These are phyloP conservation scores for Rhinella marina DNA, from an alignment of 2,797 vertebrate genomes.

Conservation along the genomic window DNA sequence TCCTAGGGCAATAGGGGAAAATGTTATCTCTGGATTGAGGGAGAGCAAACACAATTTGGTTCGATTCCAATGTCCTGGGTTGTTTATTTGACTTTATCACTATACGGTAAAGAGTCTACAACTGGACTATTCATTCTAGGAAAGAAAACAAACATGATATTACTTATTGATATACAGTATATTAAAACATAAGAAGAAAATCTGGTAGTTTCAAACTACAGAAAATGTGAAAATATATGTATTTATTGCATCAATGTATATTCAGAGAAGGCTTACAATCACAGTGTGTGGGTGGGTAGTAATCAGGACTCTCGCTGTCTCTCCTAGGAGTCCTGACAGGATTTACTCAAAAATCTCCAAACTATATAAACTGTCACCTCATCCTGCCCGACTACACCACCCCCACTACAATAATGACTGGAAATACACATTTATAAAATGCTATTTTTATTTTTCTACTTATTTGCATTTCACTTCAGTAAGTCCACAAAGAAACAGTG, in stretches of 20 bases:
- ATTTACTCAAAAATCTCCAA: too few relatives aligned
- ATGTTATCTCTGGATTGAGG: background rate
- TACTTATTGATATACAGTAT: background rate
- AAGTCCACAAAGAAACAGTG: too few relatives aligned
- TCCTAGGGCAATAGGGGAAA: conserved; percentile 23
- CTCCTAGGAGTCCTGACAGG: too few relatives aligned
- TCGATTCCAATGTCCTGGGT: background rate
- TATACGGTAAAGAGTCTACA: background rate
- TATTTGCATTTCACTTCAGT: too few relatives aligned
- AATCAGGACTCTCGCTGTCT: too few relatives aligned
- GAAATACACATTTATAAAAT: too few relatives aligned
- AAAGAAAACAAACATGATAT: conserved; percentile 5
- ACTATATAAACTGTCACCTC: too few relatives aligned
- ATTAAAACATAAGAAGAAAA: background rate
- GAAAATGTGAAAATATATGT: background rate
- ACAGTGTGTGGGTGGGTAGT: too few relatives aligned
- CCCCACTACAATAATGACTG: too few relatives aligned
- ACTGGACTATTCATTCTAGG: background rate
- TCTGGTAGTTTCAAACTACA: background rate
- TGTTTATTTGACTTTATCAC: conserved; percentile 39
- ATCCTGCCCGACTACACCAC: too few relatives aligned
- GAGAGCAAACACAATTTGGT: conserved; percentile 39
- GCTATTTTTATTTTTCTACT: too few relatives aligned
- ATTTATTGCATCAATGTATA: background rate
- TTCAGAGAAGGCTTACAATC: background rate